Base-by-base conservation (phyloP, 1,140 invertebrate species). In the Lycorma delicatula region DNA sequence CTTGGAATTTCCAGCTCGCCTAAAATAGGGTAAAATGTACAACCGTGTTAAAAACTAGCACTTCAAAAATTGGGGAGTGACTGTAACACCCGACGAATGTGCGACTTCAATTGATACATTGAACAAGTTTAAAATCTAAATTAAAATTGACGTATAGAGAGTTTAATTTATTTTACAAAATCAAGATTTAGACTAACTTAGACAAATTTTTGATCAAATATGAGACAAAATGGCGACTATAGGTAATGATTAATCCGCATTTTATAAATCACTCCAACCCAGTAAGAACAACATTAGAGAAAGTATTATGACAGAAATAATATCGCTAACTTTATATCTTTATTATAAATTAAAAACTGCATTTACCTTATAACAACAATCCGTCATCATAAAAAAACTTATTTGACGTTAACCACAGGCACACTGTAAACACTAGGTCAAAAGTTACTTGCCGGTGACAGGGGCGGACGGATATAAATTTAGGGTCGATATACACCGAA, bases 381-480 rank as follows among this genome's bases (percentile, higher is more conserved):
- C 25, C 25, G 11, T 28, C 16, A 28, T 29, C 16, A 48, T 27
- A 26, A 31, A 26, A 56, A 56, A 48, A 44, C 38, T 25, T 56
- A 47, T 56, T 57, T 57, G 48, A 57, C 56, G 48, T 51, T n/a
- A 50, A 51, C 56, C 41, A 22, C 38, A 46, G 46, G 31, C 56
- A 57, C 56, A 57, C 56, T 57, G 48, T 57, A 57, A 57, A 57
- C 56, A 57, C 56, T 51, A 22, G 56, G 22, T 57, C 56, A 57
- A 57, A 57, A 57, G 56, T 36, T 50, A 29, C 47, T 57, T 57
- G 48, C 56, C 56, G 56, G 56, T 48, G 56, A 57, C 56, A 57
- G 31, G 54, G 56, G 56, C 56, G 56, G 49, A 57, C 27, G 47
- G 50, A 57, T 57, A 51, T 28, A 29, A 38, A 44, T 44, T 44